phyloP scores from a whole-genome alignment of 2,113 vertebrate genomes.

The Chionis minor region DNA sequence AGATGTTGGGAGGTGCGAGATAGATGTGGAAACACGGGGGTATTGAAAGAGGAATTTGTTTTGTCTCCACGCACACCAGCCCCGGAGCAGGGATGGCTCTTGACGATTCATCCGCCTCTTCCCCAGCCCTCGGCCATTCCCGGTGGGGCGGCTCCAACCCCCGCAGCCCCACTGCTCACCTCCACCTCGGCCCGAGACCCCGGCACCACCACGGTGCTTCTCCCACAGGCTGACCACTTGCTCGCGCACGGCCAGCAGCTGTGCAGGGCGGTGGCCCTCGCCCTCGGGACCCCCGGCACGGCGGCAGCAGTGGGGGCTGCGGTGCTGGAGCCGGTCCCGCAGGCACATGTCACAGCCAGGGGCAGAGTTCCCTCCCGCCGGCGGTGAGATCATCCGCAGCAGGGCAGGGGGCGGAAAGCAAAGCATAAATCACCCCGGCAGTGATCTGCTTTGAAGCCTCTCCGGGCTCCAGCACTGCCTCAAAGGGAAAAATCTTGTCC shows the following conservation, averaged over 20 bases:
- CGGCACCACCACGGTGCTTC: fast-evolving
- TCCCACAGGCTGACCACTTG: background rate
- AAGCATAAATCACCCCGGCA: background rate
- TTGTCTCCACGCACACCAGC: background rate
- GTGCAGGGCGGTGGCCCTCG: fast-evolving
- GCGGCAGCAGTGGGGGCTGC: background rate
- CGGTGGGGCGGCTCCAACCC: fast-evolving
- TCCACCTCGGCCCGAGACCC: fast-evolving
- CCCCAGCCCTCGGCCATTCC: background rate
- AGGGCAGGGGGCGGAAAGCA: background rate
- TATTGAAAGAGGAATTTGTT: background rate
- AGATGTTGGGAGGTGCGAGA: conserved; percentile 1
- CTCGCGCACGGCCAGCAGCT: background rate
- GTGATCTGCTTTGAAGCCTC: background rate
- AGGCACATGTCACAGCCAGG: background rate
- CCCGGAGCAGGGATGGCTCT: background rate
- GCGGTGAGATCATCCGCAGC: background rate
- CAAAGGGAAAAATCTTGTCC: background rate
- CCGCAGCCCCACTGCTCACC: background rate
- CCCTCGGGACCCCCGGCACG: fast-evolving
- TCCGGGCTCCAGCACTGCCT: background rate
- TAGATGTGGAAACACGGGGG: background rate
- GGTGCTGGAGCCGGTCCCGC: fast-evolving
- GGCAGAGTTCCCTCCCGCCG: background rate
- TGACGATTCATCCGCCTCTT: fast-evolving